phyloP scores from a whole-genome alignment of 37 sponge, comb jelly and placozoan genomes.

The Spongilla lacustris region DNA sequence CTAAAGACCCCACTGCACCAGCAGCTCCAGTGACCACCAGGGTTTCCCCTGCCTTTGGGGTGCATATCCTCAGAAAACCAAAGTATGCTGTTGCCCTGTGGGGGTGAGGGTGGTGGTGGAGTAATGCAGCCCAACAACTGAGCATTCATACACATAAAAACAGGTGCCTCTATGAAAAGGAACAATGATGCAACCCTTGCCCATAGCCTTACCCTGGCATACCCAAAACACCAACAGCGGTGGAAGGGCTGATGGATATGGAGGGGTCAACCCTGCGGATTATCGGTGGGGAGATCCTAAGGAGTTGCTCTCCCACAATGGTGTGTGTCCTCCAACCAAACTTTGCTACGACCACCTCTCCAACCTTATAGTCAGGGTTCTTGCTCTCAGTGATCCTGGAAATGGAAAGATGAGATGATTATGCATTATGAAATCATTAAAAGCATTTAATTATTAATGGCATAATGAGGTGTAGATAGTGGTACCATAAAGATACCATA shows the following conservation, averaged over 20 bases:
- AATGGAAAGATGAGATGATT: too few relatives aligned
- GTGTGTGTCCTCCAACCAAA: conserved; percentile 82
- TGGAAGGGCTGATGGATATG: conserved; percentile 20
- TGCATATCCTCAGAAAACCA: conserved; percentile 75
- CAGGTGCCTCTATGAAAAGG: neutral
- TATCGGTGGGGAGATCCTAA: neutral
- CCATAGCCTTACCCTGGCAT: conserved; percentile 85
- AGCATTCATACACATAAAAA: neutral
- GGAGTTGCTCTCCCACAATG: neutral
- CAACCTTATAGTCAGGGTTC: conserved; percentile 61
- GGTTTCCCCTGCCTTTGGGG: conserved; percentile 85
- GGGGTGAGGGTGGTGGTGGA: neutral
- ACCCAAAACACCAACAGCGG: conserved; percentile 81
- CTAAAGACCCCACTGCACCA: conserved; percentile 90
- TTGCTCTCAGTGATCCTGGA: conserved; percentile 74
- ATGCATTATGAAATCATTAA: too few relatives aligned
- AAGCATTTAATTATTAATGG: too few relatives aligned
- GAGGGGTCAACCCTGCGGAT: conserved; percentile 41
- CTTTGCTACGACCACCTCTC: conserved; percentile 57
- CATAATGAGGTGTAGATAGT: too few relatives aligned
- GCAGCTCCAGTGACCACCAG: conserved; percentile 88
- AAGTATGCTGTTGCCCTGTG: conserved; percentile 86
- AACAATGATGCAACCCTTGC: neutral
- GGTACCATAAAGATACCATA: too few relatives aligned
- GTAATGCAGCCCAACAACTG: neutral